Evolutionary conservation across 1,140 invertebrate species (phyloP), one percentile per base, ranked within the genome.

Genomic region (Saccostrea glomerata): DNA sequence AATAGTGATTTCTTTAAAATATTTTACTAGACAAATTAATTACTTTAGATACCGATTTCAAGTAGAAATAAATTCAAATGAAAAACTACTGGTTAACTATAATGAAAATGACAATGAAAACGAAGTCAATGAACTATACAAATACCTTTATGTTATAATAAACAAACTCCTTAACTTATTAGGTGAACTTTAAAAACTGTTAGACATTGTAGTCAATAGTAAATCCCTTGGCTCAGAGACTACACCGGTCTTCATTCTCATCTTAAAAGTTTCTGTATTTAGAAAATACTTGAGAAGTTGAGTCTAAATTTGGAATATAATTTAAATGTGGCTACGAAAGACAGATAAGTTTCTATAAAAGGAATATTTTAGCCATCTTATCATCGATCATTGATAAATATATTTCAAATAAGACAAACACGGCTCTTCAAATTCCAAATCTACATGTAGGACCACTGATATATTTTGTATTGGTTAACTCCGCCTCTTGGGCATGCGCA

Each of bases 261-360:
- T 77, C 25, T 11, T 4, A 77, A 36, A 30, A 25, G 30, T 30
- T 12, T 77, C 70, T 77, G 70, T 13, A 77, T 77, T 77, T 77
- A 25, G 70, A 77, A 77, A 77, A 77, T 36, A 77, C 70, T 77
- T 30, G 70, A 77, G 70, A 77, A 36, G 25, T 77, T 77, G 25
- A 3, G 11, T 23, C 70, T 77, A 77, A 77, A 77, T 77, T 77
- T 30, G 70, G 70, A 25, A 25, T 25, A 30, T 4, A 36, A 36
- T 77, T 77, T 36, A 77, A 77, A 77, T 77, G 30, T 30, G 70
- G 25, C 23, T 36, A 13, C 11, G 11, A 36, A 30, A 36, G 25
- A 17, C 11, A 15, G 70, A 77, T 77, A 77, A 2, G 23, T 25
- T 77, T 36, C 70, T 77, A 77, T 30, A 77, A 36, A 15, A 2